Base-by-base conservation (phyloP, 2,888 invertebrate genomes). In the Harmothoe impar region DNA sequence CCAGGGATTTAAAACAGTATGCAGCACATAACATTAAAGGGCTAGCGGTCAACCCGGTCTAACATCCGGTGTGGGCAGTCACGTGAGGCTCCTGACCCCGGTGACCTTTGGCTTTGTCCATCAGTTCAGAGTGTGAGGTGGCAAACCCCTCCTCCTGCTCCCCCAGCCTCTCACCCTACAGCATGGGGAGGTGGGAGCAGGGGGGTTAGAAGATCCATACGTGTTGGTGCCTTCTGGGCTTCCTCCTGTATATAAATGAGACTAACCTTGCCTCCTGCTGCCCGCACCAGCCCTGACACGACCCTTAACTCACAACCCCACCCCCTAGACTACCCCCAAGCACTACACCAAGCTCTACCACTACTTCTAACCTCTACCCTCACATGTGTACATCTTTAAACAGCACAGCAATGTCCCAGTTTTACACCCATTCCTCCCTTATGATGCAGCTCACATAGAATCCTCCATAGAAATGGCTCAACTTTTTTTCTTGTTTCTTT, bases 221-320 rank as follows among this genome's bases (percentile, higher is more conserved):
- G 72, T 72, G 72, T 72, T 62, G 62, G 72, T n/a, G 72, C 72
- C 72, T 72, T 72, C 29, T 29, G 72, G 72, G 62, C 62, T 62
- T 62, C 62, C 62, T 62, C 62, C 62, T 62, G 62, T 62, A 62
- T 62, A 62, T 62, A 62, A 62, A 62, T 62, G 62, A 62, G 62
- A 20, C 62, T 62, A 62, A n/a, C 62, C 62, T n/a, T 62, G 43
- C 43, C 43, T 43, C 43, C 10, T 43, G 43, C 62, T 62, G 62
- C 62, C 62, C 20, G 3, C 62, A 62, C 62, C 62, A 20, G 62
- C 7, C 12, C 5, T 43, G 43, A 43, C 62, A 62, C 62, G 20
- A n/a, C n/a, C 62, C 62, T 62, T n/a, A 20, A 62, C 62, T n/a
- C 62, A 20, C 62, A 5, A 3, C 62, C n/a, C 62, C 62, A n/a